Percentiles rank a stretch among this genome's conserved stretches.
Conservation (phyloP, 1,140 invertebrate species). For the Procambarus virginalis region DNA sequence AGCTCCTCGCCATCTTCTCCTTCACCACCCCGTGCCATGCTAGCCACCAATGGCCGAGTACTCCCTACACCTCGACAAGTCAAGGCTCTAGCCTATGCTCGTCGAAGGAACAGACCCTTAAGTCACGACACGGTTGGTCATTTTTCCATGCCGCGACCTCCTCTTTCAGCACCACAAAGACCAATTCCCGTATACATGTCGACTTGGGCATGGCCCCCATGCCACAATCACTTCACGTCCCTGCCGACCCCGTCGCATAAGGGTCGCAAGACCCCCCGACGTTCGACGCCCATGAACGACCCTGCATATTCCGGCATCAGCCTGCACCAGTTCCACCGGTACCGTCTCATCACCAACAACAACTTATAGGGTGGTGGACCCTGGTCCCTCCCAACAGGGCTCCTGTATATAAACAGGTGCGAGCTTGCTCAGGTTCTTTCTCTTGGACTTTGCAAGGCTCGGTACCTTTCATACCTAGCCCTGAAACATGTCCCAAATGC, state of each 20-base stretch:
- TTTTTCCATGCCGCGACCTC: conserved; percentile 10
- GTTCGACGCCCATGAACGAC: conserved; percentile 38
- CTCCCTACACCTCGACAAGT: conserved; percentile 45
- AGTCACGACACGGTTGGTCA: not conserved
- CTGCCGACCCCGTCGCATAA: conserved; percentile 21
- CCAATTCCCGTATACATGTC: conserved; percentile 39
- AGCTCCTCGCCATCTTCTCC: conserved; percentile 43
- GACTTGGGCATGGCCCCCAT: conserved; percentile 32
- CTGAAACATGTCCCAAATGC: not conserved
- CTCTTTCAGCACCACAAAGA: conserved; percentile 24
- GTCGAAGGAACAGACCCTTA: conserved; percentile 26
- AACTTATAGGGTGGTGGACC: conserved; percentile 44
- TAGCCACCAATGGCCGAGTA: conserved; percentile 21
- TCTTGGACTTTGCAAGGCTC: not conserved
- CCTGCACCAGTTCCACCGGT: conserved; percentile 33
- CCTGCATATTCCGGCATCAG: conserved; percentile 29
- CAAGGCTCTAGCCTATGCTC: conserved; percentile 33
- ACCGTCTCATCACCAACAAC: conserved; percentile 33
- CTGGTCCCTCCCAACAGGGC: conserved; percentile 30
- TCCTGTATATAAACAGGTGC: not conserved
- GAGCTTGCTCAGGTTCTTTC: not conserved
- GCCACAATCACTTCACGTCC: conserved; percentile 27
- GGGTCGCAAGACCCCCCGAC: conserved; percentile 21
- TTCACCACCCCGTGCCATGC: conserved; percentile 30
- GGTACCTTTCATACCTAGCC: not conserved